These are phyloP conservation scores for Limnephilus lunatus DNA, from an alignment of 2,888 invertebrate genomes.

Conservation along the genomic window DNA sequence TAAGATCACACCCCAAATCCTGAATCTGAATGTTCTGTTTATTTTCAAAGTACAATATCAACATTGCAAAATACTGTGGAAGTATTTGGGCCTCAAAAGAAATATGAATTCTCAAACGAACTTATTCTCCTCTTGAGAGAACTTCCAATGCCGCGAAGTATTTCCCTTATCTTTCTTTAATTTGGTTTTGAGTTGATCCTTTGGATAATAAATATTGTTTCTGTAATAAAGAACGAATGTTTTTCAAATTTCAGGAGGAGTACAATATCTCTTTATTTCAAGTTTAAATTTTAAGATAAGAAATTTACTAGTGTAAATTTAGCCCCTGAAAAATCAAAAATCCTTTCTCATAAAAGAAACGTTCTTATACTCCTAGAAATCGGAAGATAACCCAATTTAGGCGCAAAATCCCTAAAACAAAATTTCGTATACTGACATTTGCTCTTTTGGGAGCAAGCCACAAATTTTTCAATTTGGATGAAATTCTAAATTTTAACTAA, in stretches of 20 bases:
- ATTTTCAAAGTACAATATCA: constrained; percentile 20
- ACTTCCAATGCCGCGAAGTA: background rate
- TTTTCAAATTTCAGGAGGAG: no score
- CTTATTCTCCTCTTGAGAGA: background rate
- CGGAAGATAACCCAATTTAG: no score
- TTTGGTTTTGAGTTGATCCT: background rate
- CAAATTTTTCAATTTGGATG: background rate
- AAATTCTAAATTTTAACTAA: background rate
- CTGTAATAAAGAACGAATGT: no score
- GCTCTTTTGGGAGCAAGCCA: no score
- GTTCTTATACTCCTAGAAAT: no score
- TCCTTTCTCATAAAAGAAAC: no score
- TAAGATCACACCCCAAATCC: constrained; percentile 38
- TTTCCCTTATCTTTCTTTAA: background rate
- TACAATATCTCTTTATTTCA: no score
- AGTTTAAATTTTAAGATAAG: no score
- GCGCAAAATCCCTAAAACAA: no score
- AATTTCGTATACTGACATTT: no score
- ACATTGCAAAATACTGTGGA: constrained; percentile 5
- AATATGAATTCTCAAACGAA: background rate
- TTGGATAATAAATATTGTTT: background rate
- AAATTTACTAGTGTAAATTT: no score
- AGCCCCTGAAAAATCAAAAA: no score
- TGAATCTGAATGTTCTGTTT: constrained; percentile 19
- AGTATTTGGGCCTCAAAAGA: background rate